Evolutionary conservation across 2,797 vertebrate genomes (phyloP).

Genomic region (Sebastes oblongus): DNA sequence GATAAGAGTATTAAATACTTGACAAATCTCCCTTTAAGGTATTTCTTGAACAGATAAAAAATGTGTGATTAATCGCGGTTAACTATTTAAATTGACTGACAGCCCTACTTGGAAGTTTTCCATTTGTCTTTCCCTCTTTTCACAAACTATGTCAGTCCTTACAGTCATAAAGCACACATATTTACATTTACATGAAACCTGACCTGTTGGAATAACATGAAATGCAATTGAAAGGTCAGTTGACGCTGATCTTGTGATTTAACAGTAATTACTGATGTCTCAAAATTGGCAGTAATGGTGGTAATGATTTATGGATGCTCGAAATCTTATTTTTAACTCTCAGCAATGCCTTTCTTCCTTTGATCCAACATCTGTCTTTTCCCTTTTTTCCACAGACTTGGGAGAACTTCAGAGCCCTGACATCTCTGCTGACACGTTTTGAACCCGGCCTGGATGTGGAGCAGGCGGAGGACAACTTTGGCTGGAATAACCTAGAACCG

Average conservation of each 20-base stretch:
- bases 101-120: neutral
- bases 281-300: neutral
- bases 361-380: neutral
- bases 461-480: constrained; percentile 94
- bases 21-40: no score
- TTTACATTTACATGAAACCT: neutral
- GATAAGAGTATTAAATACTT: no score
- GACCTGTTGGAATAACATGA: neutral
- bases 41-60: no score
- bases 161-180: neutral
- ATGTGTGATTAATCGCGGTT: no score
- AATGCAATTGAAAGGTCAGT: neutral
- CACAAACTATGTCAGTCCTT: neutral
- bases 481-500: constrained; percentile 96
- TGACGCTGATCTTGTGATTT: neutral
- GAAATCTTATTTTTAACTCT: neutral
- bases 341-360: neutral
- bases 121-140: neutral
- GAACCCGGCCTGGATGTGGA: constrained; percentile 94
- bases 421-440: constrained; percentile 90
- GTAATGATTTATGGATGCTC: neutral
- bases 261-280: neutral
- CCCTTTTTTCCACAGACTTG: constrained; percentile 80
- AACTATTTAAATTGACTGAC: no score
- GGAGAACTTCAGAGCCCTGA: constrained; percentile 93